A percentile compares a stretch with the other conserved stretches of the same genome.
These are phyloP conservation scores for Nibea albiflora DNA, from an alignment of 2,113 vertebrate genomes.

Conservation along the genomic window DNA sequence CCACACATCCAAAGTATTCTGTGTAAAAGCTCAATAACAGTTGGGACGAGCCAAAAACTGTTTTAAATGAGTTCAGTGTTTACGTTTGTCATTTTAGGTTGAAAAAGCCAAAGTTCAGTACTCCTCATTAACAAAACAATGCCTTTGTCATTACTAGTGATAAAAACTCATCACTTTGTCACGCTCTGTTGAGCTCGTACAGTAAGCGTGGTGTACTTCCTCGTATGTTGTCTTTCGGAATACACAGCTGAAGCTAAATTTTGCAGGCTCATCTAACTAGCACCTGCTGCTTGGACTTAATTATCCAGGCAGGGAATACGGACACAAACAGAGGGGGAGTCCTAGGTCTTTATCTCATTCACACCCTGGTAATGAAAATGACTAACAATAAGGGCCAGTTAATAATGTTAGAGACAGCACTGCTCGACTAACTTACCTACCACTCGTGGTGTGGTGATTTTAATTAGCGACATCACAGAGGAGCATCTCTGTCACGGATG, in stretches of 20 bases:
- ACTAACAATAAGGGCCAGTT: slow-evolving; percentile 36
- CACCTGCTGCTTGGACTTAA: slow-evolving; percentile 67
- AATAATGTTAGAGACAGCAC: slow-evolving; percentile 35
- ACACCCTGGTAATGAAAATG: slow-evolving; percentile 45
- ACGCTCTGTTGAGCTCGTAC: neutral
- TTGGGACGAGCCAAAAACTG: too few relatives aligned
- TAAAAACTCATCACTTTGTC: neutral
- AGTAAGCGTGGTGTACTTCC: neutral
- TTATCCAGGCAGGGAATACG: slow-evolving; percentile 65
- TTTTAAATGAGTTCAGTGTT: neutral
- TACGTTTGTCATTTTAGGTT: too few relatives aligned
- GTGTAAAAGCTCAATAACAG: neutral
- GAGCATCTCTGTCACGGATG: slow-evolving; percentile 13
- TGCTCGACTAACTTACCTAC: slow-evolving; percentile 25
- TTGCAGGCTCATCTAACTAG: slow-evolving; percentile 52
- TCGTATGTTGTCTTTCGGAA: slow-evolving; percentile 20
- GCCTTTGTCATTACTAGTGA: neutral
- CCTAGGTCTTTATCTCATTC: slow-evolving; percentile 55
- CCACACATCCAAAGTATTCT: too few relatives aligned
- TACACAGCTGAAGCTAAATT: slow-evolving; percentile 37
- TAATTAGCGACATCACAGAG: slow-evolving; percentile 27
- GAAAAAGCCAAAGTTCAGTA: neutral
- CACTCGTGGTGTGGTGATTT: slow-evolving; percentile 28
- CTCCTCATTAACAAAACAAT: neutral
- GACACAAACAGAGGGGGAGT: slow-evolving; percentile 43